Percentiles rank a stretch among this genome's conserved stretches.
These are phyloP conservation scores for Drosophila anceps DNA, from an alignment of 2,888 invertebrate species.

Conservation along the genomic window DNA sequence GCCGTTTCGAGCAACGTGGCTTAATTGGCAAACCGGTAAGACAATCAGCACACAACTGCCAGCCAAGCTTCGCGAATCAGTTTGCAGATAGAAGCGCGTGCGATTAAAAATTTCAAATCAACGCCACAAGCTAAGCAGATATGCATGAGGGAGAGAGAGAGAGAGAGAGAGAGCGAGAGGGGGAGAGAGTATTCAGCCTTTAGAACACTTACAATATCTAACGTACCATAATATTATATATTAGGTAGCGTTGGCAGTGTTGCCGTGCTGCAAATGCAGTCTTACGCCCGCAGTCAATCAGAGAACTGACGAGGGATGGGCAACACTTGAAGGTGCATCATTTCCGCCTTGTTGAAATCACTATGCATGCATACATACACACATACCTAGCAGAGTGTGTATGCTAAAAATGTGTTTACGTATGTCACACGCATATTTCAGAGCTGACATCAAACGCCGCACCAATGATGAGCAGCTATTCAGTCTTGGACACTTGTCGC, in stretches of 20 bases:
- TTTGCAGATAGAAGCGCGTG: conserved; percentile 18
- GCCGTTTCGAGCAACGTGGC: conserved; percentile 59
- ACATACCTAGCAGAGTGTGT: neutral
- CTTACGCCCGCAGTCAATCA: conserved; percentile 26
- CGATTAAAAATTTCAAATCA: conserved; percentile 15
- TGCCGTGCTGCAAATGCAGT: conserved; percentile 51
- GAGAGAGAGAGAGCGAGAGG: no score
- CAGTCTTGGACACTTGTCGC: conserved; percentile 65
- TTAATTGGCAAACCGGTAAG: conserved; percentile 69
- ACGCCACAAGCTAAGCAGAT: neutral
- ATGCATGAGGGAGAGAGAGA: neutral
- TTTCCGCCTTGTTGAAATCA: conserved; percentile 54
- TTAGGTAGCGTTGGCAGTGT: conserved; percentile 18
- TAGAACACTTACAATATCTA: neutral
- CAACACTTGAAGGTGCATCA: conserved; percentile 29
- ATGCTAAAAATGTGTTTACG: neutral
- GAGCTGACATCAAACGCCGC: conserved; percentile 57
- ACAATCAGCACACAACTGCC: conserved; percentile 42
- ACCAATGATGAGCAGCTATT: conserved; percentile 30
- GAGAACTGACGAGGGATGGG: conserved; percentile 27
- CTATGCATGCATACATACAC: neutral
- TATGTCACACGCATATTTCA: conserved; percentile 51
- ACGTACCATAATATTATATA: neutral
- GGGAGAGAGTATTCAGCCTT: neutral
- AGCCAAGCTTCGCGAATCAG: conserved; percentile 12